phyloP scores from a whole-genome alignment of 2,113 vertebrate genomes.

The Climacteris rufus region DNA sequence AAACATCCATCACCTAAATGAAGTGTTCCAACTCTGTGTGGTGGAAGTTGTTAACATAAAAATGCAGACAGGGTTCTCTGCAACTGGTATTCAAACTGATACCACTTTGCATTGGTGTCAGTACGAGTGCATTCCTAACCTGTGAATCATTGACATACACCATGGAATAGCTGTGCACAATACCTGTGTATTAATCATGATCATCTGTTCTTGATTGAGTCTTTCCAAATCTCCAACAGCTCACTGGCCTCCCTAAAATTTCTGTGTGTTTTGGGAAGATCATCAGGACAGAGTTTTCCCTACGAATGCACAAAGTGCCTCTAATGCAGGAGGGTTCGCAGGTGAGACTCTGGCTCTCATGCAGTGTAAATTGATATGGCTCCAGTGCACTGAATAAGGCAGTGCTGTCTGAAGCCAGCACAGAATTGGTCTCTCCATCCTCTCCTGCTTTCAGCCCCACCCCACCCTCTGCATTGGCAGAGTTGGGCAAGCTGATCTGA shows the following conservation, averaged over 20 bases:
- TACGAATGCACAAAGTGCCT: accelerated
- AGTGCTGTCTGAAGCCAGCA: background rate
- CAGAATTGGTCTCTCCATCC: background rate
- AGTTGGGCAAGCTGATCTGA: background rate
- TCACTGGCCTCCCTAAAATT: background rate
- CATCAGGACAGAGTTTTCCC: background rate
- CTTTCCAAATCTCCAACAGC: background rate
- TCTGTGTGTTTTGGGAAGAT: background rate
- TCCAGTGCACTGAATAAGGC: background rate
- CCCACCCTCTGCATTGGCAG: accelerated
- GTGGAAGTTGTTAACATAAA: conserved; percentile 24
- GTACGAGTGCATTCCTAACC: background rate
- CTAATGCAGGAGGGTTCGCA: background rate
- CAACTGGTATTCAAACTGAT: background rate
- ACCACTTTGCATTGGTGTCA: conserved; percentile 4
- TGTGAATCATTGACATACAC: background rate
- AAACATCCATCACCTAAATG: background rate
- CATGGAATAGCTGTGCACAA: background rate
- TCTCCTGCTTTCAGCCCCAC: background rate
- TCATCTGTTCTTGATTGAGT: background rate
- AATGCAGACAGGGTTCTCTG: conserved; percentile 4
- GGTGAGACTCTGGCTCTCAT: background rate
- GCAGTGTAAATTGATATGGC: background rate
- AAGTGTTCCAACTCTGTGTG: background rate
- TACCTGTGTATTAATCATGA: background rate